phyloP scores from a whole-genome alignment of 2,888 invertebrate species.

The Oscheius sp. region DNA sequence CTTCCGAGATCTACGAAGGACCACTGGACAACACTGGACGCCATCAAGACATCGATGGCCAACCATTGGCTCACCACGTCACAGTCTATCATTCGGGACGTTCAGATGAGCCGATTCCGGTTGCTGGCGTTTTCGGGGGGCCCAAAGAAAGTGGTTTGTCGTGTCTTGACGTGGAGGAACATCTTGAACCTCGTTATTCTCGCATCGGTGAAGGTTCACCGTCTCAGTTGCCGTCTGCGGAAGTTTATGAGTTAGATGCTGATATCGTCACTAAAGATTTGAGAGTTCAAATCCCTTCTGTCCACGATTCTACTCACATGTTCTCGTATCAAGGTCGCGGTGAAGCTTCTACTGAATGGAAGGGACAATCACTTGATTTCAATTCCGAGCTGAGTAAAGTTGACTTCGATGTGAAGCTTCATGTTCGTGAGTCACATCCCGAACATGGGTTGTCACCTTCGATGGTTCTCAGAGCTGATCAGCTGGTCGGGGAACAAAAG shows the following conservation, averaged over 20 bases:
- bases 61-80: slow-evolving; percentile 46
- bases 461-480: slow-evolving; percentile 20
- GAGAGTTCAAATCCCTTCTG: slow-evolving; percentile 1
- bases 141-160: background rate
- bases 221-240: no score
- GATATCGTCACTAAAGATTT: background rate
- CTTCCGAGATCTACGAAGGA: slow-evolving; percentile 43
- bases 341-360: slow-evolving; percentile 23
- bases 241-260: background rate
- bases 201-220: no score
- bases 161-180: no score
- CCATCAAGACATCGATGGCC: slow-evolving; percentile 43
- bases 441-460: background rate
- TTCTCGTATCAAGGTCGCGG: slow-evolving; percentile 9
- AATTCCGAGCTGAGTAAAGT: background rate
- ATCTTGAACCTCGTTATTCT: no score
- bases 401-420: slow-evolving; percentile 44
- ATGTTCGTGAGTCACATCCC: slow-evolving; percentile 25
- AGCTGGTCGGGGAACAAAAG: slow-evolving; percentile 1
- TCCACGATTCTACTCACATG: background rate
- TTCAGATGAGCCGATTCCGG: slow-evolving; percentile 17
- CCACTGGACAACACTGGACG: slow-evolving; percentile 45
- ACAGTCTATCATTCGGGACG: slow-evolving; percentile 38
- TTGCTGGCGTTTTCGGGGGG: slow-evolving; percentile 1
- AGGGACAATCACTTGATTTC: slow-evolving; percentile 1